Evolutionary conservation across 2,888 invertebrate species (phyloP).

Genomic region (Rhamnusium bicolor): DNA sequence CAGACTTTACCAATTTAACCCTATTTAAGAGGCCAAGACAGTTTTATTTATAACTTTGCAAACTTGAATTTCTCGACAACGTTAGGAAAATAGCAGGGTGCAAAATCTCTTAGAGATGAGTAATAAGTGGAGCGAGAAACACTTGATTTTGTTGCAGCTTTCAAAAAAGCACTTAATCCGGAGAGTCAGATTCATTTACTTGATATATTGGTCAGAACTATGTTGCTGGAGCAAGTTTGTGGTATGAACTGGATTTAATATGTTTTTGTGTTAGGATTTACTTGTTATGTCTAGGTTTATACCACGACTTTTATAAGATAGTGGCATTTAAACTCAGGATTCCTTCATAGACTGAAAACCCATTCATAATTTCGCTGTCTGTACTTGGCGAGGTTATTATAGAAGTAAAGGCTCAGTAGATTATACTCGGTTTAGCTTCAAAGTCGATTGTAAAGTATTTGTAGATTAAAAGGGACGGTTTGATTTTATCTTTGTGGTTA

Average conservation of each 20-base stretch:
- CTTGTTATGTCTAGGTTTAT: constrained; percentile 1
- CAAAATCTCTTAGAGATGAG: constrained; percentile 6
- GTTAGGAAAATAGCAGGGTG: not conserved
- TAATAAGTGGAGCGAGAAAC: constrained; percentile 7
- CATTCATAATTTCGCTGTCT: constrained; percentile 34
- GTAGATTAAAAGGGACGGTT: constrained; percentile 22
- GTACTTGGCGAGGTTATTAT: constrained; percentile 19
- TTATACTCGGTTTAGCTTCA: constrained; percentile 4
- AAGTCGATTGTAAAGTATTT: constrained; percentile 9
- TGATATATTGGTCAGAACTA: constrained; percentile 11
- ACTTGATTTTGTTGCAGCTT: not conserved
- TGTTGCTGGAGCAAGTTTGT: not conserved
- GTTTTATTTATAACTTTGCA: constrained; percentile 23
- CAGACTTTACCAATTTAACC: constrained; percentile 14
- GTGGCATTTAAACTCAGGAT: constrained; percentile 4
- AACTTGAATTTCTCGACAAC: not conserved
- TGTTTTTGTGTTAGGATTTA: constrained; percentile 10
- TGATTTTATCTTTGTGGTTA: constrained; percentile 30
- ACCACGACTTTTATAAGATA: not conserved
- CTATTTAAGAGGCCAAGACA: constrained; percentile 16
- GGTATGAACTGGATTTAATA: not conserved
- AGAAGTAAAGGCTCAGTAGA: constrained; percentile 30
- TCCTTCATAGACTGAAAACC: constrained; percentile 18
- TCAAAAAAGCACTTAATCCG: constrained; percentile 13
- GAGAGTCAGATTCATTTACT: constrained; percentile 22